Evolutionary conservation across 2,888 invertebrate species (phyloP), one percentile per base, ranked within the genome.

Genomic region (Opisthograptis luteolata): DNA sequence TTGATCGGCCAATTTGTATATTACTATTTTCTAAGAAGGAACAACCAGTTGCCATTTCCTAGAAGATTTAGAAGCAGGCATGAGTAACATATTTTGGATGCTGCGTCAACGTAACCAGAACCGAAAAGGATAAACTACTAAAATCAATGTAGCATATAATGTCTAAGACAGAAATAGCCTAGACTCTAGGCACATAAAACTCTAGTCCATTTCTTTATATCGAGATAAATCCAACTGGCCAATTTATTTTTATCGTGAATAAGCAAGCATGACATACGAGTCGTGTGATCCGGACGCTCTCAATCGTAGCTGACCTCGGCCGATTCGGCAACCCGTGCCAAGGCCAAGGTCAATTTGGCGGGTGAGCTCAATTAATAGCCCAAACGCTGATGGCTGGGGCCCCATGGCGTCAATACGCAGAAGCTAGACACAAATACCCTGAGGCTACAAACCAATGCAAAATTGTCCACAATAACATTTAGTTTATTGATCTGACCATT

Each of bases 251-350:
- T 40, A 50, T 53, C 54, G 60, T 63, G 63, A 70, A 71, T 64
- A 65, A 61, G 61, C 62, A 56, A 58, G 58, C 62, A 67, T 66
- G 75, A 68, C 69, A 76, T 70, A 72, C 69, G 69, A 62, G 74
- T 64, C 81, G 85, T 85, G 87, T 79, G 86, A 86, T 85, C 85
- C 87, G 88, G 88, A 87, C 87, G 87, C 79, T 78, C 75, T 79
- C 84, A 87, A 85, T 88, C 83, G 80, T 64, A 64, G 69, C 52
- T 73, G 85, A 84, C 87, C 87, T 87, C 86, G 82, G 66, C 65
- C 70, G 80, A 83, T 87, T 88, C 85, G 87, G 87, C 88, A 85
- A 81, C 84, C 79, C 77, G 79, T 78, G 81, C 81, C 87, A 89
- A 89, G 89, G 89, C 85, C 88, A 89, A 88, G 89, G 89, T 74